phyloP scores from a whole-genome alignment of 2,113 vertebrate genomes.

The Prionailurus bengalensis region DNA sequence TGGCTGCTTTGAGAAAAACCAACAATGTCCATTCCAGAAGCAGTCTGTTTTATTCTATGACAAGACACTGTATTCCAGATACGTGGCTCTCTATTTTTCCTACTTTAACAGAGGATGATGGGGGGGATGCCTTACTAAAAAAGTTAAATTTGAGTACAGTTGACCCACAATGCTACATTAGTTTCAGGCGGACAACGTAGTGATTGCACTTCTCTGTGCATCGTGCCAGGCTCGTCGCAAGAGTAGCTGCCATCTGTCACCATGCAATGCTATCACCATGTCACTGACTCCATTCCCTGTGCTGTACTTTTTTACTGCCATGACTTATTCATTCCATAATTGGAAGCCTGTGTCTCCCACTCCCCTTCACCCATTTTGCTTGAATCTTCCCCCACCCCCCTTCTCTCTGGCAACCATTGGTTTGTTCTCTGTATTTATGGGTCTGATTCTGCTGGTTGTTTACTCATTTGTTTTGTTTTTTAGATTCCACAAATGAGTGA shows the following conservation, averaged over 20 bases:
- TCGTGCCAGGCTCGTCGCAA: neutral
- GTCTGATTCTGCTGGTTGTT: neutral
- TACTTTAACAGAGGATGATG: neutral
- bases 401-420: neutral
- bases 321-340: neutral
- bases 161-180: neutral
- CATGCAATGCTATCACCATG: accelerated
- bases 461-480: neutral
- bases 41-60: neutral
- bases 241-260: neutral
- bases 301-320: neutral
- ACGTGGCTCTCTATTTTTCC: neutral
- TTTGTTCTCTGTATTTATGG: neutral
- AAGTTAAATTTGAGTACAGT: neutral
- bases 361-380: neutral
- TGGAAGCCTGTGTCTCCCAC: neutral
- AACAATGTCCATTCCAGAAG: neutral
- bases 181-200: neutral
- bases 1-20: neutral
- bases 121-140: neutral
- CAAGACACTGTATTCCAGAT: neutral
- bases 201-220: neutral
- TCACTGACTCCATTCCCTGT: neutral
- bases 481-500: neutral
- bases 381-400: neutral